phyloP scores from a whole-genome alignment of 2,113 vertebrate species.

The Genyomyrus donnyi region DNA sequence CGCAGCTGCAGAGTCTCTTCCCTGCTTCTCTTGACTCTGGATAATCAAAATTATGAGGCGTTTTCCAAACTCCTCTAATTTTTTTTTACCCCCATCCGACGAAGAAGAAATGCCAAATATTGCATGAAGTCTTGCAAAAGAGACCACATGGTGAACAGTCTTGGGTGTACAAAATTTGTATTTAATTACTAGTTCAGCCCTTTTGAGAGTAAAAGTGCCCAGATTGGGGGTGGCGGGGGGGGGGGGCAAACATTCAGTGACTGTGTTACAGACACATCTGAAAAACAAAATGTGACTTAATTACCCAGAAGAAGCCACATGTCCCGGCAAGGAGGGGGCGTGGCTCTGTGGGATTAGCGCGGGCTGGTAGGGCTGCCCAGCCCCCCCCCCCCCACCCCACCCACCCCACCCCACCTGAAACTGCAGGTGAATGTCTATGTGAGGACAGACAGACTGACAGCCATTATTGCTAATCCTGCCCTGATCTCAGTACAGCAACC shows the following conservation, averaged over 20 bases:
- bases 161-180: background rate
- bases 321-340: background rate
- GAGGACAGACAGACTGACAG: constrained; percentile 58
- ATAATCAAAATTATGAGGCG: background rate
- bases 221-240: background rate
- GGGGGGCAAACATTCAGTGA: background rate
- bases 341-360: background rate
- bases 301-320: background rate
- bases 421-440: constrained; percentile 63
- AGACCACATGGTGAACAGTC: background rate
- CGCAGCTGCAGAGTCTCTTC: background rate
- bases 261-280: background rate
- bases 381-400: constrained; percentile 36
- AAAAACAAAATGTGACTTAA: background rate
- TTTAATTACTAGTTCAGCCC: background rate
- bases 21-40: background rate
- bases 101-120: background rate
- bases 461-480: constrained; percentile 65
- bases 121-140: background rate
- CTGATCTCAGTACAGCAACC: constrained; percentile 37
- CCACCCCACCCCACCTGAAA: constrained; percentile 42
- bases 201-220: background rate
- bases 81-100: background rate
- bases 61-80: background rate
- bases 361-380: no score